Base-by-base conservation (phyloP, 2,888 invertebrate genomes). In the Lithophane semibrunnea region DNA sequence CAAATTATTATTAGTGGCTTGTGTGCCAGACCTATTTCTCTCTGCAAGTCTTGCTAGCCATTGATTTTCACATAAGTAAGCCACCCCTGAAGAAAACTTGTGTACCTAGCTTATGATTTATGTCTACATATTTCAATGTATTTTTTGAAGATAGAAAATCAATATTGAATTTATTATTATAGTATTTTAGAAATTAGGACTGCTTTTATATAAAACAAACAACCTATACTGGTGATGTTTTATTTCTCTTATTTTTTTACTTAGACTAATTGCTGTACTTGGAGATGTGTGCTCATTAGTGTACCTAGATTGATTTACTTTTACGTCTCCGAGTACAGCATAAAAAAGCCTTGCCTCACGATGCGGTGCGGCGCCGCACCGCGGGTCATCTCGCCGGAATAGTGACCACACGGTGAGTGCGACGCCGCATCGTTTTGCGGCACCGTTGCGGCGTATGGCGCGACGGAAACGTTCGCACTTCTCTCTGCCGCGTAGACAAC, bases 171-270 rank as follows among this genome's bases (percentile, higher is more conserved):
- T 44, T 54, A 29, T 13, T 52, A 13, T 9, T 49, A 13, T 42
- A n/a, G n/a, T 56, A 47, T 29, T 73, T 68, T 58, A 29, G 10
- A 58, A 52, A 3, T 47, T 29, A 52, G 10, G 16, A 49, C 18
- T 37, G 47, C 13, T 79, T 66, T 65, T 37, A 24, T 64, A 78
- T 29, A 76, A 64, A 76, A 75, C 24, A 54, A 61, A 56, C 1
- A 52, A 56, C 16, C 1, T 10, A 37, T 3, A 74, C 3, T 24
- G 10, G 4, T 54, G 12, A 52, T 47, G 18, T 82, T 75, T 82
- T 82, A 75, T 60, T 78, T 75, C 37, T 21, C 21, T n/a, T n/a
- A n/a, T n/a, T 56, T n/a, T n/a, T n/a, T 56, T 21, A 24, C 2
- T 2, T 2, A 52, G 52, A 49, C 47, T 13, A 49, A 49, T 4